phyloP scores from a whole-genome alignment of 2,888 invertebrate genomes.

The Cephus spinipes region DNA sequence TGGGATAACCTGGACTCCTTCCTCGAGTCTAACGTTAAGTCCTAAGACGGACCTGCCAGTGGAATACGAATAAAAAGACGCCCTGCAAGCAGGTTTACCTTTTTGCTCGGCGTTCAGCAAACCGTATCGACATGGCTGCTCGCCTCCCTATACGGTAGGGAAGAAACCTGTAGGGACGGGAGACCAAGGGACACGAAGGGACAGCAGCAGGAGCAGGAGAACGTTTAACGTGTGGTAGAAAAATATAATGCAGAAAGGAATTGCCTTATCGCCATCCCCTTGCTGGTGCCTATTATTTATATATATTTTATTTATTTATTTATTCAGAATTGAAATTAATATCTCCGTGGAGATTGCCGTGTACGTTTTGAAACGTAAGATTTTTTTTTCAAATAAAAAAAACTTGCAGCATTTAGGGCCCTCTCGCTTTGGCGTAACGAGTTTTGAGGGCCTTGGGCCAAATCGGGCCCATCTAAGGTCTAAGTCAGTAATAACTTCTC shows the following conservation, averaged over 20 bases:
- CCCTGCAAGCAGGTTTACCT: conserved; percentile 44
- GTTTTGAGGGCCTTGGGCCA: conserved; percentile 44
- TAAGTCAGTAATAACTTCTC: conserved; percentile 50
- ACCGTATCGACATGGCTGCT: conserved; percentile 39
- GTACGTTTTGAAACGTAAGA: background rate
- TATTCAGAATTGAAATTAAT: conserved; percentile 8
- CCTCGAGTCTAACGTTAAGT: background rate
- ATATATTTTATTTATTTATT: background rate
- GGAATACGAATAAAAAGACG: conserved; percentile 23
- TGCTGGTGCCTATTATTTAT: background rate
- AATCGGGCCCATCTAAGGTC: conserved; percentile 30
- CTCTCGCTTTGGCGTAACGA: conserved; percentile 41
- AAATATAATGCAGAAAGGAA: background rate
- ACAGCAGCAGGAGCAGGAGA: background rate
- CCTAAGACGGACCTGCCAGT: background rate
- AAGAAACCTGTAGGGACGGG: background rate
- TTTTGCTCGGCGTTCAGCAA: conserved; percentile 47
- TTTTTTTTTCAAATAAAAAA: background rate
- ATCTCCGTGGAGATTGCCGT: conserved; percentile 19
- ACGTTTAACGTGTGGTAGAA: background rate
- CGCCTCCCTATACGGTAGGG: conserved; percentile 44
- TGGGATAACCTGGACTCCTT: background rate
- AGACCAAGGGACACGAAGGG: background rate
- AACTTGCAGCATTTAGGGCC: background rate
- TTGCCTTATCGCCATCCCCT: background rate